Evolutionary conservation across 2,797 vertebrate species (phyloP), one percentile per base, ranked within the genome.

Genomic region (Saxicola maurus): DNA sequence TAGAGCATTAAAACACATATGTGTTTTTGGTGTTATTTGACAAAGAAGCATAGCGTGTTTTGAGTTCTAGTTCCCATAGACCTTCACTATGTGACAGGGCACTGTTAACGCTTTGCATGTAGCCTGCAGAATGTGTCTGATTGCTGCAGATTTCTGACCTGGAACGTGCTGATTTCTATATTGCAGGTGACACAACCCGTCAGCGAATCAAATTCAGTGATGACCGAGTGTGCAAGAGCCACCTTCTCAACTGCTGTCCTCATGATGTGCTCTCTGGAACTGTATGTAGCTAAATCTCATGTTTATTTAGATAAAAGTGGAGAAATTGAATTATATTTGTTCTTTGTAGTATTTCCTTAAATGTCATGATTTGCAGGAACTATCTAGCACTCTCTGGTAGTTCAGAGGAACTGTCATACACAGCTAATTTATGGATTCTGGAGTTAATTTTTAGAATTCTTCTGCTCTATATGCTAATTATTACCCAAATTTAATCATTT

Each of bases 251-350:
- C 96, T 99, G 99, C 77, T 99, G 99, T 96, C 99, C 99, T 78
- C 99, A 99, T 46, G 99, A 99, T 95, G 99, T 99, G 82, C 98
- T 99, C 87, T 99, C 98, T 89, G 99, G 99, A 97, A 99, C 99
- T 46, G 99, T 99, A 97, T 89, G 99, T 98, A 96, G 76, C 83
- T 89, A 33, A 61, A 43, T 43, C 31, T 60, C 5, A 0, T 65
- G 25, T n/a, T 80, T 48, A 27, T 59, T 56, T 84, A 64, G 13
- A 75, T 61, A 56, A 51, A 18, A 65, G 23, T 8, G 21, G 31
- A 48, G 28, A 68, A 80, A 45, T 30, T n/a, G 2, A 46, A 37
- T 90, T 76, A 3, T 23, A 10, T 45, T 69, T 87, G 13, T 60
- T 75, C 42, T 74, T 77, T 40, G 9, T 79, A 30, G 16, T 57